Conservation (phyloP, 2,888 invertebrate species). For the Metellina segmentata region DNA sequence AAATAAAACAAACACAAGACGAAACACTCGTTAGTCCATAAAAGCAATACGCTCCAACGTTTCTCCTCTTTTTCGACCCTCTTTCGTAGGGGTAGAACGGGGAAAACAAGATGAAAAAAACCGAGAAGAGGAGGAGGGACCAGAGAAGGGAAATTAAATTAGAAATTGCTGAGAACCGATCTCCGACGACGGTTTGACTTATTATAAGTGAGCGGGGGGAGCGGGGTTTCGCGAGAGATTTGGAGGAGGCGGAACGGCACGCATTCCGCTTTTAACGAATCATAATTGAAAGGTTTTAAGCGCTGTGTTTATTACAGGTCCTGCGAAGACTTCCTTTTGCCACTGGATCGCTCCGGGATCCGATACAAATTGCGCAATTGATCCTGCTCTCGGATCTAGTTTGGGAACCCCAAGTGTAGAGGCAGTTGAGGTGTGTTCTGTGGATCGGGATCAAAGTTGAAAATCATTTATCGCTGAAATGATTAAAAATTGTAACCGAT, state of each 20-base stretch:
- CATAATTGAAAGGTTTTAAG: conserved; percentile 75
- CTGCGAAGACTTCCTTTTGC: conserved; percentile 45
- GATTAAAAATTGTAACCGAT: too few species aligned
- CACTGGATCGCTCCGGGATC: conserved; percentile 25
- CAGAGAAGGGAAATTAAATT: conserved; percentile 57
- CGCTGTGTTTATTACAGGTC: conserved; percentile 69
- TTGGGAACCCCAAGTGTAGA: too few species aligned
- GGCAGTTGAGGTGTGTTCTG: too few species aligned
- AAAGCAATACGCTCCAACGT: not conserved
- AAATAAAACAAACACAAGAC: conserved; percentile 2
- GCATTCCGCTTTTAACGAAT: conserved; percentile 74
- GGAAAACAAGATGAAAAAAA: not conserved
- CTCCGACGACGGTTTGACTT: conserved; percentile 64
- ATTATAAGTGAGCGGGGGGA: conserved; percentile 42
- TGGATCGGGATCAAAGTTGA: too few species aligned
- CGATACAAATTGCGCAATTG: conserved; percentile 39
- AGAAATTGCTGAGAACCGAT: conserved; percentile 65
- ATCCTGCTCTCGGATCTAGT: not conserved
- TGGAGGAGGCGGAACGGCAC: conserved; percentile 24
- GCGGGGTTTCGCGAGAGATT: not conserved
- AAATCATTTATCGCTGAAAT: too few species aligned
- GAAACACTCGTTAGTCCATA: not conserved
- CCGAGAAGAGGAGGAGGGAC: not conserved
- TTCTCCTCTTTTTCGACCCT: not conserved
- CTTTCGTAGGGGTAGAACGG: not conserved